These are phyloP conservation scores for Acleris literana DNA, from an alignment of 2,888 invertebrate genomes.

Conservation along the genomic window DNA sequence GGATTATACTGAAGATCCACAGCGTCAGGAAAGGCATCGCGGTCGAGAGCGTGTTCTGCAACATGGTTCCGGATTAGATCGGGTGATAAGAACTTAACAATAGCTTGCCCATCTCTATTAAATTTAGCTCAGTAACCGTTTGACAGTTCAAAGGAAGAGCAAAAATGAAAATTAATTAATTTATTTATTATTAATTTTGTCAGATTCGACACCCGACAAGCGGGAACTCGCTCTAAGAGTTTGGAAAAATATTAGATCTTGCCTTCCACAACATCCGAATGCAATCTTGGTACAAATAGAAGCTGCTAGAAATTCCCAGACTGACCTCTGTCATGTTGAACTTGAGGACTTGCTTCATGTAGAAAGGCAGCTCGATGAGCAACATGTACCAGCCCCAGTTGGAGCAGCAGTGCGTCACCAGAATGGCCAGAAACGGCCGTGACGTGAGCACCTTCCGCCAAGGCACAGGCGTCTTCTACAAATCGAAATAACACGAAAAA, in stretches of 20 bases:
- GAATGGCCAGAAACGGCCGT: conserved; percentile 89
- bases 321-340: conserved; percentile 87
- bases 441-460: conserved; percentile 89
- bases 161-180: too few species aligned
- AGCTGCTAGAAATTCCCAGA: too few species aligned
- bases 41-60: conserved; percentile 88
- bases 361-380: conserved; percentile 91
- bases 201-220: too few species aligned
- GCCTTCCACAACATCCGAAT: too few species aligned
- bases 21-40: conserved; percentile 90
- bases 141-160: too few species aligned
- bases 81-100: too few species aligned
- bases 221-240: too few species aligned
- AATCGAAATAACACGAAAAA: not conserved
- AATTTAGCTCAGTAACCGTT: too few species aligned
- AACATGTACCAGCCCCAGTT: conserved; percentile 95
- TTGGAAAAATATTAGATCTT: too few species aligned
- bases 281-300: too few species aligned
- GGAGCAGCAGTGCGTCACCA: conserved; percentile 89
- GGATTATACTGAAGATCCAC: conserved; percentile 89
- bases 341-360: conserved; percentile 90
- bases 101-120: too few species aligned
- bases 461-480: conserved; percentile 85
- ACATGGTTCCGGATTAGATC: conserved; percentile 18
- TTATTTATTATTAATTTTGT: too few species aligned